Evolutionary conservation across 2,797 vertebrate genomes (phyloP).

Genomic region (Microhierax caerulescens): DNA sequence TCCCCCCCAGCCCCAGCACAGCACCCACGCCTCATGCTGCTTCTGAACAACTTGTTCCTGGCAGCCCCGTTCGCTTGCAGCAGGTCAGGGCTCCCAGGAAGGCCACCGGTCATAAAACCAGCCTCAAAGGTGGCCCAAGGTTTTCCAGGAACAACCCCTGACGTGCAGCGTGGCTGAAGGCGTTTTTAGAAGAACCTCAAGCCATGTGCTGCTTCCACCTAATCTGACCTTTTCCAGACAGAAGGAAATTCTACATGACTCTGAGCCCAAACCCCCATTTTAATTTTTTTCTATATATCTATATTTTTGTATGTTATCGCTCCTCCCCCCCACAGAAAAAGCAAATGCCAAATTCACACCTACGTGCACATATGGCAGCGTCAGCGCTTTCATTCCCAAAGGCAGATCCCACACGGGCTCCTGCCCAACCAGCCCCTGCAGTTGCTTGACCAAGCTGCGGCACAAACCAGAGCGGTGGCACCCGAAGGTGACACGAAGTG

Average conservation of each 20-base stretch:
- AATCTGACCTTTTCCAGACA: not conserved
- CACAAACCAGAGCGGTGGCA: accelerated
- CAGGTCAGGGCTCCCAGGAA: not conserved
- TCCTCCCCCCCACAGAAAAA: not conserved
- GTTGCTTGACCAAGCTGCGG: not conserved
- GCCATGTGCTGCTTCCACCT: not conserved
- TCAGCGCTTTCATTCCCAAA: accelerated
- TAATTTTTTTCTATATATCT: no score
- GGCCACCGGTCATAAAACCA: not conserved
- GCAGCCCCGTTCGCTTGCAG: not conserved
- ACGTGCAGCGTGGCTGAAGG: not conserved
- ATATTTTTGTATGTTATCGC: not conserved
- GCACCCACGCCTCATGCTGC: accelerated
- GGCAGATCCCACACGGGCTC: accelerated
- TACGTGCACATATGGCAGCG: not conserved
- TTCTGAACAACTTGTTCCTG: not conserved
- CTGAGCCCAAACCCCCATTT: not conserved
- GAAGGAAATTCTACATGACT: not conserved
- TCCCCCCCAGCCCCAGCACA: not conserved
- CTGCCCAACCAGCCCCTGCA: not conserved
- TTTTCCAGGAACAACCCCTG: not conserved
- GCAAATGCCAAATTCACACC: not conserved
- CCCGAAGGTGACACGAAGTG: accelerated
- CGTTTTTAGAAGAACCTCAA: not conserved
- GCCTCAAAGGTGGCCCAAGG: not conserved